phyloP scores from a whole-genome alignment of 2,888 invertebrate genomes.

The Aethes cnicana region DNA sequence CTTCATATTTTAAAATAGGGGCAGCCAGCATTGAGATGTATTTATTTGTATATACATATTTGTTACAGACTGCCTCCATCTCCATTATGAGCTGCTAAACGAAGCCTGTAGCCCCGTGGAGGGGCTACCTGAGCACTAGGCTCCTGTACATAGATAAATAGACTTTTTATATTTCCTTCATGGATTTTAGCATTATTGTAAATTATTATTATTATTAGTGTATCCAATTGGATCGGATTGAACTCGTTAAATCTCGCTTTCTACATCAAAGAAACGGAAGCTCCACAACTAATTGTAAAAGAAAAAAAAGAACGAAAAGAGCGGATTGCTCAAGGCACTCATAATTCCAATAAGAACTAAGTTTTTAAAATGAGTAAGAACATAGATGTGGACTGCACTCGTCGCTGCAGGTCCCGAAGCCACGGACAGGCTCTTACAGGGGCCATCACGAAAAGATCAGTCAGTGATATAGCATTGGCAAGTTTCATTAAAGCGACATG shows the following conservation, averaged over 20 bases:
- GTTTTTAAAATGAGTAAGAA: conserved; percentile 62
- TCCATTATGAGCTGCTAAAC: conserved; percentile 65
- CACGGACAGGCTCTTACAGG: conserved; percentile 84
- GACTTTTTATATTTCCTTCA: background rate
- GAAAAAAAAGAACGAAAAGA: too few relatives aligned
- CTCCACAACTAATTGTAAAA: too few relatives aligned
- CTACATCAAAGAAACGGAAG: too few relatives aligned
- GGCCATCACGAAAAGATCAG: conserved; percentile 84
- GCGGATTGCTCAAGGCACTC: too few relatives aligned
- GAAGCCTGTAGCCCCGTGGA: conserved; percentile 52
- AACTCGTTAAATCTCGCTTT: too few relatives aligned
- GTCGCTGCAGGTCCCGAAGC: conserved; percentile 78
- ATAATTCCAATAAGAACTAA: background rate
- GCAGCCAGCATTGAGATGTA: too few relatives aligned
- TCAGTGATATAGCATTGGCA: conserved; percentile 82
- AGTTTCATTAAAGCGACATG: conserved; percentile 83
- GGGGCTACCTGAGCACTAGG: conserved; percentile 55
- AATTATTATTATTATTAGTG: too few relatives aligned
- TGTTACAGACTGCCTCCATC: conserved; percentile 59
- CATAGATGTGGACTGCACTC: conserved; percentile 81
- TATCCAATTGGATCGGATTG: too few relatives aligned
- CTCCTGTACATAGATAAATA: conserved; percentile 47
- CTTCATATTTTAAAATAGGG: too few relatives aligned
- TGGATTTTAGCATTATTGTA: background rate
- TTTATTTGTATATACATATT: conserved; percentile 33